Evolutionary conservation across 2,113 vertebrate species (phyloP).

Genomic region (Centrocercus urophasianus): DNA sequence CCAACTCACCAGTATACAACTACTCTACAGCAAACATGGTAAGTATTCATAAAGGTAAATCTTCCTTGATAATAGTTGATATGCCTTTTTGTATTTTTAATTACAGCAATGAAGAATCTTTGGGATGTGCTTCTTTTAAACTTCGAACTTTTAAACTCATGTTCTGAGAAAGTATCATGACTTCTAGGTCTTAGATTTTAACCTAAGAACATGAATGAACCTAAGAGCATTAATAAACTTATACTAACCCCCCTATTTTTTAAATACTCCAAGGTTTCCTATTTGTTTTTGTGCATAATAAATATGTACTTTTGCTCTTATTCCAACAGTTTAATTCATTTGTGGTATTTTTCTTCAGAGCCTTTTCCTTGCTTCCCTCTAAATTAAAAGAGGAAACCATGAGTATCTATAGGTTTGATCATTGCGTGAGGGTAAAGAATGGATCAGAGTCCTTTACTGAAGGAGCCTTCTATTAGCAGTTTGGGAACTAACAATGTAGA

Average conservation of each 20-base stretch:
- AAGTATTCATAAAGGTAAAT: constrained; percentile 46
- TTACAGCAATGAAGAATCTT: neutral
- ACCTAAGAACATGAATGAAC: no score
- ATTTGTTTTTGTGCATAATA: neutral
- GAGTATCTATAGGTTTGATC: neutral
- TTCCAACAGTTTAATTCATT: neutral
- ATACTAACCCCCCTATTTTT: neutral
- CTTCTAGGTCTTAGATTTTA: neutral
- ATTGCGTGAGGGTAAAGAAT: neutral
- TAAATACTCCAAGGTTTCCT: neutral
- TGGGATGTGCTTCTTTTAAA: neutral
- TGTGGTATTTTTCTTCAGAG: neutral
- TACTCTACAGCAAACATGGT: constrained; percentile 92
- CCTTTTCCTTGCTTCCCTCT: neutral
- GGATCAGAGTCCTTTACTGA: neutral
- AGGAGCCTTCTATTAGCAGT: neutral
- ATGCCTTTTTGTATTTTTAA: neutral
- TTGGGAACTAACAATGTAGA: neutral
- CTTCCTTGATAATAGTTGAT: neutral
- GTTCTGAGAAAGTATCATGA: neutral
- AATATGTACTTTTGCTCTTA: neutral
- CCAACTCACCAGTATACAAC: constrained; percentile 92
- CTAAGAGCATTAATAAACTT: neutral
- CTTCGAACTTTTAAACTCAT: neutral
- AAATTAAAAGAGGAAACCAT: neutral